Evolutionary conservation across 2,113 vertebrate genomes (phyloP).

Genomic region (Tonatia bakeri): DNA sequence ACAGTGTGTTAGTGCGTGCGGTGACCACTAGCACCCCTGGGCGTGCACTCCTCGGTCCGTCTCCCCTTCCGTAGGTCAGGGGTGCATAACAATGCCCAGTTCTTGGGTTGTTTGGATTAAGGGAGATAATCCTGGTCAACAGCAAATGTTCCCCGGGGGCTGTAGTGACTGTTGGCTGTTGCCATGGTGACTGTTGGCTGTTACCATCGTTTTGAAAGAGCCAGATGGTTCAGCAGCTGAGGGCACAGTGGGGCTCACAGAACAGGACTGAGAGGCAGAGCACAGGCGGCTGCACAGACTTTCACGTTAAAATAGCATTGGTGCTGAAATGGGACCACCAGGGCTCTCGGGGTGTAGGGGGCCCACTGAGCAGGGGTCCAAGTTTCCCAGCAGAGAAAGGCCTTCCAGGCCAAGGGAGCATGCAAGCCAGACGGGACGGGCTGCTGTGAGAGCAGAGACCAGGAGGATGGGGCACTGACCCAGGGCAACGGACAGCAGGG

Average conservation of each 20-base stretch:
- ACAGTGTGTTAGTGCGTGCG: accelerated
- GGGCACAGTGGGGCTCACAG: background rate
- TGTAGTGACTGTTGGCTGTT: background rate
- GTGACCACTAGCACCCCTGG: background rate
- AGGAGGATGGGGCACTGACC: background rate
- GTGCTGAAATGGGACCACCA: background rate
- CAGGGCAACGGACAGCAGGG: accelerated
- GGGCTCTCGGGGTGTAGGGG: accelerated
- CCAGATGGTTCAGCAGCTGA: background rate
- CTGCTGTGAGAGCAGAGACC: too few species aligned
- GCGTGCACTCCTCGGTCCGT: background rate
- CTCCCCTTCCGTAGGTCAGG: background rate
- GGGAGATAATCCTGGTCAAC: background rate
- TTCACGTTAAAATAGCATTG: too few species aligned
- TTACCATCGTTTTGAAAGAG: background rate
- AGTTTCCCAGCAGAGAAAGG: background rate
- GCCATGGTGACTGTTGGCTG: background rate
- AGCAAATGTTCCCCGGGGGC: accelerated
- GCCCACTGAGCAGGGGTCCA: background rate
- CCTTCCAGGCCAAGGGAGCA: accelerated
- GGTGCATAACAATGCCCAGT: background rate
- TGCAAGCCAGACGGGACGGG: accelerated
- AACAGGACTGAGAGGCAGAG: too few species aligned
- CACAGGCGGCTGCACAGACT: background rate
- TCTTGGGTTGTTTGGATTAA: background rate